A percentile compares a stretch with the other conserved stretches of the same genome.
Evolutionary conservation across 2,888 invertebrate species (phyloP).

Genomic region (Molorchus minor): DNA sequence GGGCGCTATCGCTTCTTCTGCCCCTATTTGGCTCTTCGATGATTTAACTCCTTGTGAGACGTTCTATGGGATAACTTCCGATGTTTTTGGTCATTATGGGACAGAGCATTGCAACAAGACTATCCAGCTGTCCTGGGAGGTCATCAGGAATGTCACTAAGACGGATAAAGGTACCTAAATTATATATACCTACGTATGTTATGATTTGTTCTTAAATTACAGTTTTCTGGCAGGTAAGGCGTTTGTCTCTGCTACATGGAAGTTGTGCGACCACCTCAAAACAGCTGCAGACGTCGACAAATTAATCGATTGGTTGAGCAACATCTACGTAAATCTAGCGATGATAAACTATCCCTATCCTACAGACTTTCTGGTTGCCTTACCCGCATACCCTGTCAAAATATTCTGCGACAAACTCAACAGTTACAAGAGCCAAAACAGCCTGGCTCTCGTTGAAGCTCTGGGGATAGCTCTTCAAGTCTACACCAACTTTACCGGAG

Average conservation of each 20-base stretch:
- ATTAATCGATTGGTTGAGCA: conserved; percentile 76
- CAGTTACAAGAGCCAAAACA: conserved; percentile 54
- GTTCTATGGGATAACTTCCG: conserved; percentile 80
- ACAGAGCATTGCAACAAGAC: conserved; percentile 72
- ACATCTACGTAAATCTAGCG: conserved; percentile 82
- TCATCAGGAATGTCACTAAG: conserved; percentile 69
- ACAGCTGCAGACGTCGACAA: conserved; percentile 66
- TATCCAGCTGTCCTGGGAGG: conserved; percentile 81
- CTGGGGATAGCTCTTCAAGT: conserved; percentile 76
- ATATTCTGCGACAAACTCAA: conserved; percentile 67
- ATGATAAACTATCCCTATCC: conserved; percentile 97
- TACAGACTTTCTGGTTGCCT: conserved; percentile 79
- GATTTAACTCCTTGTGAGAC: conserved; percentile 80
- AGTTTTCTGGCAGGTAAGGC: conserved; percentile 58
- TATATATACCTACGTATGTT: neutral
- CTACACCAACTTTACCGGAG: conserved; percentile 85
- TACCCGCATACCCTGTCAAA: conserved; percentile 87
- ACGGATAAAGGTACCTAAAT: conserved; percentile 29
- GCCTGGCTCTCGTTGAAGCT: conserved; percentile 65
- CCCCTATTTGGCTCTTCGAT: conserved; percentile 87
- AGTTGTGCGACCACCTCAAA: conserved; percentile 77
- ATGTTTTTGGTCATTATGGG: conserved; percentile 69
- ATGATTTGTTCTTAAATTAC: neutral
- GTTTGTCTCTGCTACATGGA: conserved; percentile 77
- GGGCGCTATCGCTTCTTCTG: conserved; percentile 93